Evolutionary conservation across 2,888 invertebrate genomes (phyloP), one percentile per base, ranked within the genome.

Genomic region (Troides helena): DNA sequence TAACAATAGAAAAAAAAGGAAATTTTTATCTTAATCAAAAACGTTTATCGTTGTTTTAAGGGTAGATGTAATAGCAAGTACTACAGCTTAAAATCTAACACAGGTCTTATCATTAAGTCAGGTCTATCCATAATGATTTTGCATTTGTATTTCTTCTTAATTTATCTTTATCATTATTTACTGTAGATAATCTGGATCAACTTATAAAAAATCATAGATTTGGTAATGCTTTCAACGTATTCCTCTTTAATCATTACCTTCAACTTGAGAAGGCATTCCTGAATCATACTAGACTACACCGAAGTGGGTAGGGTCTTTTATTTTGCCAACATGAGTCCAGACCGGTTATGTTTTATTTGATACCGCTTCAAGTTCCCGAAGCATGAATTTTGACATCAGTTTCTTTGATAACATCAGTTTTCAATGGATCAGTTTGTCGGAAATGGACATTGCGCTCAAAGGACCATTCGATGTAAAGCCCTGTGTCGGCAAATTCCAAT

Each of bases 391-490:
- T 87, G 86, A 85, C 86, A 86, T 86, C 88, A 87, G 86, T 81
- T 71, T 81, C 86, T 90, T 90, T 90, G 87, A 87, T 85, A 83
- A 82, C 81, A 81, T 79, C 80, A 83, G 46, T 79, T 83, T 86
- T 86, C 85, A 87, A 85, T 81, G 80, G 78, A 80, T 81, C 77
- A 76, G 85, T 85, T 85, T 85, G 89, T 89, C 90, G 91, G 90
- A 91, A 89, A 88, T 86, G 90, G 89, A 86, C 89, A 86, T 86
- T 81, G 78, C 76, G 80, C 76, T 84, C 84, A 88, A 88, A 88
- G 85, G 83, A 77, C 80, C 77, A 80, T 84, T 77, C 74, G 74
- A 77, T 78, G 83, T 80, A 83, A 80, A 80, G 80, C 75, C 81
- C 76, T 84, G 75, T 85, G 87, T 84, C 87, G 89, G 89, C 86